These are phyloP conservation scores for Megastigmus dorsalis DNA, from an alignment of 2,888 invertebrate species.

Conservation along the genomic window DNA sequence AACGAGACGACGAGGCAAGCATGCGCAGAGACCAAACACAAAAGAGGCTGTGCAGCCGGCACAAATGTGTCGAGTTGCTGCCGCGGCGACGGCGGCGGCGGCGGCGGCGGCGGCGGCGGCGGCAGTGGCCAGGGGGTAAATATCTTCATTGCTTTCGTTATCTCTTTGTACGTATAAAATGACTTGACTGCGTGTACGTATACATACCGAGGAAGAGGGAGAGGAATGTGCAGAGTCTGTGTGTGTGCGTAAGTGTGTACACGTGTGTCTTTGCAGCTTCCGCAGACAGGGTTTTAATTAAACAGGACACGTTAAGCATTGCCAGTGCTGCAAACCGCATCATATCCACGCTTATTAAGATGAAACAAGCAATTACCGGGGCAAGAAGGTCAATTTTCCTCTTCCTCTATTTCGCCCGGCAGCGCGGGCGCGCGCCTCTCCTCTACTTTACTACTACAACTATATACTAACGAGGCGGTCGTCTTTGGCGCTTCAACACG, in stretches of 20 bases:
- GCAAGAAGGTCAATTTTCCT: conserved; percentile 52
- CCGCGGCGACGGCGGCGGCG: no score
- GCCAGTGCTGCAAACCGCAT: conserved; percentile 57
- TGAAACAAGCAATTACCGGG: conserved; percentile 61
- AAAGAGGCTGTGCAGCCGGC: background rate
- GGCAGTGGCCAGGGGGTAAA: background rate
- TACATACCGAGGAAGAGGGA: no score
- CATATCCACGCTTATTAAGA: conserved; percentile 62
- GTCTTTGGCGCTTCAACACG: conserved; percentile 11
- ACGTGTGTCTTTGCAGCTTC: background rate
- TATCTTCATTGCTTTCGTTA: conserved; percentile 36
- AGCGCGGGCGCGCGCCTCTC: background rate
- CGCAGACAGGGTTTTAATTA: conserved; percentile 30
- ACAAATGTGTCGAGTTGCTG: no score
- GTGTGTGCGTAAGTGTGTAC: background rate
- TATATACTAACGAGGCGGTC: background rate
- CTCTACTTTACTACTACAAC: background rate
- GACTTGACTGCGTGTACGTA: background rate
- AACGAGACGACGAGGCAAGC: background rate
- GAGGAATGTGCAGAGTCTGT: background rate
- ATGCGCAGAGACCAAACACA: background rate
- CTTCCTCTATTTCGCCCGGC: conserved; percentile 37
- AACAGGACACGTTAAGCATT: conserved; percentile 25
- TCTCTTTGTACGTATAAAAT: background rate
- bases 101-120: no score